Evolutionary conservation across 2,888 invertebrate species (phyloP).

Genomic region (Eulithis prunata): DNA sequence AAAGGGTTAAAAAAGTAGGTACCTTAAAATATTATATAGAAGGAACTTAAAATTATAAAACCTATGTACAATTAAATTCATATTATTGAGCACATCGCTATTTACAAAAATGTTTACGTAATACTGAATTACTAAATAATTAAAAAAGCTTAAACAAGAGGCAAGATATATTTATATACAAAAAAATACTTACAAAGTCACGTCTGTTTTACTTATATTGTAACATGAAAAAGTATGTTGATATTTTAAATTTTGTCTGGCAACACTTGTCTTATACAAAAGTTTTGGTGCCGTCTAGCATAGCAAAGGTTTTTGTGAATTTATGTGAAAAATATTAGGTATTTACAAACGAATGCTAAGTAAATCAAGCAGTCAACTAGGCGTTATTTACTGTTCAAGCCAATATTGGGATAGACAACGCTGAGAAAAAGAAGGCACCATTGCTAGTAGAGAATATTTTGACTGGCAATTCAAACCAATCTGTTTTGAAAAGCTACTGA

Average conservation of each 20-base stretch:
- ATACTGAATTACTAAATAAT: slow-evolving; percentile 33
- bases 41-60: slow-evolving; percentile 1
- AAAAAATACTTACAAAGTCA: not conserved
- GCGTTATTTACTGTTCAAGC: slow-evolving; percentile 65
- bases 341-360: slow-evolving; percentile 36
- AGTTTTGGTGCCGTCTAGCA: no score
- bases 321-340: slow-evolving; percentile 2
- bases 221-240: no score
- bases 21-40: not conserved
- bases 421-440: slow-evolving; percentile 19
- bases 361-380: slow-evolving; percentile 58
- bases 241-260: no score
- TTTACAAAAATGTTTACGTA: slow-evolving; percentile 33
- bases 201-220: no score
- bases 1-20: slow-evolving; percentile 20
- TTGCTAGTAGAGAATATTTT: not conserved
- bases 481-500: not conserved
- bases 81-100: slow-evolving; percentile 26
- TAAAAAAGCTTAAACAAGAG: slow-evolving; percentile 24
- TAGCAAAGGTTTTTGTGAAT: no score
- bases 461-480: not conserved
- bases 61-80: not conserved
- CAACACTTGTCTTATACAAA: no score
- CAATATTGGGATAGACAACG: slow-evolving; percentile 40
- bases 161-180: slow-evolving; percentile 42